Percentiles rank a stretch among this genome's conserved stretches.
phyloP scores from a whole-genome alignment of 2,888 invertebrate species.

The Heteromyza rotundicornis region DNA sequence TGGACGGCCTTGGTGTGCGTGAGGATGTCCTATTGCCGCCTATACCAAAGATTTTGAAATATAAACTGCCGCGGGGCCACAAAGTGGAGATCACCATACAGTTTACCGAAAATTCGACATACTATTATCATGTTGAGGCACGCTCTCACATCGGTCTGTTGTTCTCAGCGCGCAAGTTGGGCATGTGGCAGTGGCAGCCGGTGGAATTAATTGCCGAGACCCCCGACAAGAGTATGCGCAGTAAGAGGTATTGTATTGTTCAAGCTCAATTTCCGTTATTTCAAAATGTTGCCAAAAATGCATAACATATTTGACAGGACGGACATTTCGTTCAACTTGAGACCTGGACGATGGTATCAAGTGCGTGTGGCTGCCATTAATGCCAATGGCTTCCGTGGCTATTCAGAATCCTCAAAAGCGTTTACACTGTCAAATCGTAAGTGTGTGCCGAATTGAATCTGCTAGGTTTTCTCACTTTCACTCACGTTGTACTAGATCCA shows the following conservation, averaged over 20 bases:
- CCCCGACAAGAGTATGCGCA: slow-evolving; percentile 40
- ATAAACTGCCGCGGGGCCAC: slow-evolving; percentile 64
- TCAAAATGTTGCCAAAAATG: no score
- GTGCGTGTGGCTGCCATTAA: slow-evolving; percentile 80
- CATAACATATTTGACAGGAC: slow-evolving; percentile 45
- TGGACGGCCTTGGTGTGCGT: slow-evolving; percentile 66
- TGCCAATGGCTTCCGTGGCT: slow-evolving; percentile 74
- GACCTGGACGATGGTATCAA: slow-evolving; percentile 78
- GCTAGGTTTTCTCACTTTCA: slow-evolving; percentile 5
- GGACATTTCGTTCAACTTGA: slow-evolving; percentile 56
- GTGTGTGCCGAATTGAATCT: slow-evolving; percentile 30
- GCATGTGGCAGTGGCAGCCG: slow-evolving; percentile 67
- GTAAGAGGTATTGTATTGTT: slow-evolving; percentile 40
- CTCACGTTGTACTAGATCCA: slow-evolving; percentile 45
- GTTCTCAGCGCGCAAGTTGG: slow-evolving; percentile 70
- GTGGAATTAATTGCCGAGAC: slow-evolving; percentile 55
- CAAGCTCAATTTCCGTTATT: no score
- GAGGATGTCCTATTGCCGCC: slow-evolving; percentile 67
- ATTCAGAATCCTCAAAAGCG: slow-evolving; percentile 70
- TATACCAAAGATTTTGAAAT: slow-evolving; percentile 68
- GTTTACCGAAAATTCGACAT: slow-evolving; percentile 47
- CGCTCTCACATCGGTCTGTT: slow-evolving; percentile 74
- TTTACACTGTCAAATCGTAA: slow-evolving; percentile 63
- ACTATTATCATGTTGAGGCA: slow-evolving; percentile 67
- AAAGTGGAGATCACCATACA: slow-evolving; percentile 66